Evolutionary conservation across 1,140 invertebrate species (phyloP).

Genomic region (Reticulitermes speratus): DNA sequence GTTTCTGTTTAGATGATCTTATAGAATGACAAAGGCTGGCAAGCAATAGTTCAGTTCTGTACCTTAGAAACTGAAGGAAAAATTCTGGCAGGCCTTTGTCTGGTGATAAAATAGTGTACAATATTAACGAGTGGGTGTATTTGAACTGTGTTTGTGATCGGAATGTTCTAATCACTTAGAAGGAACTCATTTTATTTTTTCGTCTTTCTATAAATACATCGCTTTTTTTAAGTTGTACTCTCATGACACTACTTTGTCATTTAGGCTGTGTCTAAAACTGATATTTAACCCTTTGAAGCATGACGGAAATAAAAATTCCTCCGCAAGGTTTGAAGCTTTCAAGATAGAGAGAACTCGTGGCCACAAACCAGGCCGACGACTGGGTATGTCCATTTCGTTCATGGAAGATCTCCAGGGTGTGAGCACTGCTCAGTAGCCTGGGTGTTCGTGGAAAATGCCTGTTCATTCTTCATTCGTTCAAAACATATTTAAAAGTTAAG

Average conservation of each 20-base stretch:
- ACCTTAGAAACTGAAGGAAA: background rate
- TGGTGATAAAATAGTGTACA: background rate
- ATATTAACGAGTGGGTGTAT: background rate
- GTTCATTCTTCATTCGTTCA: too few species aligned
- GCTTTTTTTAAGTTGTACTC: constrained; percentile 6
- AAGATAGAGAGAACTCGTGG: too few species aligned
- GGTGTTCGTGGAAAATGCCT: too few species aligned
- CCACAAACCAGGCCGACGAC: too few species aligned
- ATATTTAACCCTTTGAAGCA: background rate
- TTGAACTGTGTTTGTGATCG: constrained; percentile 1
- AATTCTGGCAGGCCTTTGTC: background rate
- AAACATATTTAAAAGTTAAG: too few species aligned
- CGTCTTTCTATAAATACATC: constrained; percentile 1
- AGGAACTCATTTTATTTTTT: background rate
- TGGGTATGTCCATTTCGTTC: too few species aligned
- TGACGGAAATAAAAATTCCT: too few species aligned
- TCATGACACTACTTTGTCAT: background rate
- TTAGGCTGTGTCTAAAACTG: background rate
- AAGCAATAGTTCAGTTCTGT: background rate
- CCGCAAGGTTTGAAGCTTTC: too few species aligned
- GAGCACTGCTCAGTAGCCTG: too few species aligned
- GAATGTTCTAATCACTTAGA: constrained; percentile 13
- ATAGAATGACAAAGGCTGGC: background rate
- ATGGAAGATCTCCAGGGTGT: too few species aligned
- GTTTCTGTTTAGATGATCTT: background rate